Evolutionary conservation across 2,113 vertebrate genomes (phyloP).

Genomic region (Dipodomys ordii): DNA sequence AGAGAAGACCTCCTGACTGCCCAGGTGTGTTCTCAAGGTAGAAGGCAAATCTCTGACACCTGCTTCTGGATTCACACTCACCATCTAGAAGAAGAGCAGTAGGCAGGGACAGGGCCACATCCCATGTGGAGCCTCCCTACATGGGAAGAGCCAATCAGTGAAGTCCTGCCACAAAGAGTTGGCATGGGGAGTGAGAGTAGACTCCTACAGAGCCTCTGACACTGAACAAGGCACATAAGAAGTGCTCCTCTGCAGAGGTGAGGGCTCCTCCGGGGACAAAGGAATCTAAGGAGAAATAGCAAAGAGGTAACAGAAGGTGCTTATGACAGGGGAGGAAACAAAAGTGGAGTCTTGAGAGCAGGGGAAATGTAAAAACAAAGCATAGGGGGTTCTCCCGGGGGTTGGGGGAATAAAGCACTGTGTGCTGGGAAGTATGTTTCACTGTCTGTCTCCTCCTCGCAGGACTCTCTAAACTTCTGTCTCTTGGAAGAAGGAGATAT

Average conservation of each 20-base stretch:
- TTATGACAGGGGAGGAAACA: background rate
- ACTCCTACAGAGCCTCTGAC: background rate
- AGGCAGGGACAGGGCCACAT: too few species aligned
- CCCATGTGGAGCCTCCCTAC: background rate
- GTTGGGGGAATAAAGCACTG: too few species aligned
- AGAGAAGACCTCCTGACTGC: background rate
- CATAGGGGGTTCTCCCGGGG: background rate
- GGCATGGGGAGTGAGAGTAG: background rate
- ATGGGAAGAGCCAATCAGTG: background rate
- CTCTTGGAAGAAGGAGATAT: background rate
- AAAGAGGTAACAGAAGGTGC: background rate
- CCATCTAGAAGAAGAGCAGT: background rate
- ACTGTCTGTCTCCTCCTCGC: background rate
- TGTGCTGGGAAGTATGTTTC: background rate
- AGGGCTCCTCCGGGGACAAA: background rate
- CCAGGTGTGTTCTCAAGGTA: background rate
- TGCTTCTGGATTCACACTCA: background rate
- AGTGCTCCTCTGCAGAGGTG: background rate
- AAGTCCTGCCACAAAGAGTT: rapidly evolving
- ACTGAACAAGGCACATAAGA: background rate
- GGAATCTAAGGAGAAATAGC: background rate
- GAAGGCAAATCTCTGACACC: background rate
- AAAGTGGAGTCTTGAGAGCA: background rate
- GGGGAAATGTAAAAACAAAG: background rate
- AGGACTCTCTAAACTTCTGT: background rate